These are phyloP conservation scores for Melipona beecheii DNA, from an alignment of 2,888 invertebrate species.

Conservation along the genomic window DNA sequence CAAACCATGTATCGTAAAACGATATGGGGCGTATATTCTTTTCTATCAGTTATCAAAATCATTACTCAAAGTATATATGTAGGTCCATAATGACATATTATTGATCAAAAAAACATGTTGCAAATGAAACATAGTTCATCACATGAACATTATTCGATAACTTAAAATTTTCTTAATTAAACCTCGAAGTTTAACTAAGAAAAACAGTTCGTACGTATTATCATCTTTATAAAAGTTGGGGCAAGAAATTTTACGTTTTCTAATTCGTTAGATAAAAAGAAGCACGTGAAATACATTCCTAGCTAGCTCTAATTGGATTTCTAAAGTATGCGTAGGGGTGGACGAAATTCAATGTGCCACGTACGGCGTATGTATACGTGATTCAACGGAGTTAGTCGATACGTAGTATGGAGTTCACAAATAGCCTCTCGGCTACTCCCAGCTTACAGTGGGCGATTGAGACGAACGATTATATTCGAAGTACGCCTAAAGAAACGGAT, in stretches of 20 bases:
- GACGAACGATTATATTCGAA: conserved; percentile 66
- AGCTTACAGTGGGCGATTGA: conserved; percentile 64
- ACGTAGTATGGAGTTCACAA: conserved; percentile 70
- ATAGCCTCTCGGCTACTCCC: conserved; percentile 69
- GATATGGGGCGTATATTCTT: conserved; percentile 43
- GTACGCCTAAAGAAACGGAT: conserved; percentile 56
- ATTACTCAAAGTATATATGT: background rate
- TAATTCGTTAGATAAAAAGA: background rate
- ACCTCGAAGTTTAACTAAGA: too few relatives aligned
- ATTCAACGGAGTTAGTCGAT: conserved; percentile 63
- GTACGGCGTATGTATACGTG: conserved; percentile 17
- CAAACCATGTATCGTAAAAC: conserved; percentile 9
- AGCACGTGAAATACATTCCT: background rate
- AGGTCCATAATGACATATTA: background rate
- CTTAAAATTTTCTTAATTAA: background rate
- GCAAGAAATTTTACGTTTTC: background rate
- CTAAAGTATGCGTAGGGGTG: conserved; percentile 36
- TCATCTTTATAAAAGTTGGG: background rate
- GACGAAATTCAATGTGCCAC: conserved; percentile 31
- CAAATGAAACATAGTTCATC: background rate
- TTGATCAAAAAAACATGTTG: background rate
- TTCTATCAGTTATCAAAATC: background rate
- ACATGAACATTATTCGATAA: background rate
- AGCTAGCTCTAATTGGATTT: conserved; percentile 22
- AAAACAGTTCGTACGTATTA: background rate